Evolutionary conservation across 2,888 invertebrate species (phyloP).

Genomic region (Nomada hirtipes): DNA sequence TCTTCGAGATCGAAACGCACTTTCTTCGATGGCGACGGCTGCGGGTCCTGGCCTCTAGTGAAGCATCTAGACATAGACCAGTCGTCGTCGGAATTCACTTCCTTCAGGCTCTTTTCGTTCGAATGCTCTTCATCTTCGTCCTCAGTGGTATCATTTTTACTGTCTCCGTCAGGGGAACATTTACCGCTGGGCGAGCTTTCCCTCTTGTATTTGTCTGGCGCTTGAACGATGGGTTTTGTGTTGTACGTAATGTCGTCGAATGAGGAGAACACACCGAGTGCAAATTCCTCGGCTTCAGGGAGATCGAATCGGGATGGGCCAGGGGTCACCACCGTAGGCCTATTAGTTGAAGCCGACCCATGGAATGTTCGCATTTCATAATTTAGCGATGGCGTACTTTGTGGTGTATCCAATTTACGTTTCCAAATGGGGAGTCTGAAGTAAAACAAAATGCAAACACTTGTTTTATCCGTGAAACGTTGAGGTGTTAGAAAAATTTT

Average conservation of each 20-base stretch:
- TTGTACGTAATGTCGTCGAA: conserved; percentile 90
- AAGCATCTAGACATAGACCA: conserved; percentile 81
- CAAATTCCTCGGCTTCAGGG: conserved; percentile 89
- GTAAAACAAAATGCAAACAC: conserved; percentile 3
- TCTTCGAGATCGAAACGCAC: conserved; percentile 87
- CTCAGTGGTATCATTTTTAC: conserved; percentile 79
- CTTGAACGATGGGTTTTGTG: conserved; percentile 88
- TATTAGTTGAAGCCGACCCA: conserved; percentile 69
- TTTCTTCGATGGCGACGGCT: conserved; percentile 82
- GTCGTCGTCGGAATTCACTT: conserved; percentile 80
- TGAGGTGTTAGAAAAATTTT: conserved; percentile 6
- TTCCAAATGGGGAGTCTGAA: conserved; percentile 86
- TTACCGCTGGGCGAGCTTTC: conserved; percentile 61
- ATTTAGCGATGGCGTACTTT: conserved; percentile 58
- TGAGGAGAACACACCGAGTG: conserved; percentile 87
- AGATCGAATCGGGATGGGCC: conserved; percentile 89
- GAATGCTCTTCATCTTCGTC: conserved; percentile 81
- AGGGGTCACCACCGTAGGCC: conserved; percentile 84
- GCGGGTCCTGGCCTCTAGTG: conserved; percentile 77
- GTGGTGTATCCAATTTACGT: conserved; percentile 83
- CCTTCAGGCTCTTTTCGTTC: conserved; percentile 73
- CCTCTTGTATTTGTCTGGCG: conserved; percentile 82
- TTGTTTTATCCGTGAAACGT: background rate
- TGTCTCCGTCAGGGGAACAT: conserved; percentile 77
- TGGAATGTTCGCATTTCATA: conserved; percentile 77